These are phyloP conservation scores for Struthio camelus DNA, from an alignment of 2,113 vertebrate species.

Conservation along the genomic window DNA sequence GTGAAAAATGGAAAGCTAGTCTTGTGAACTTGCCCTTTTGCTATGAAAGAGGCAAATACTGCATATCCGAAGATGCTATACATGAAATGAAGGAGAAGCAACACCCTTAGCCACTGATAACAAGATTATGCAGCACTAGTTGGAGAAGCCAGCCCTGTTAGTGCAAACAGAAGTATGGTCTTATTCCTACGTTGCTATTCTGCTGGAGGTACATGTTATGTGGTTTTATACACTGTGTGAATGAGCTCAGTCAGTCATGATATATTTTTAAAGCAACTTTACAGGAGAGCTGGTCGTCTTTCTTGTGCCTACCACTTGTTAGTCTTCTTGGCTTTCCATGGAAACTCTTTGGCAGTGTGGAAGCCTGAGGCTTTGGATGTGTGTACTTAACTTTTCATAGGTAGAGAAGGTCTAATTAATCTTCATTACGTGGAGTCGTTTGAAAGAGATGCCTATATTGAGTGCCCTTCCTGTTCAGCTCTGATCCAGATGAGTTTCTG, in stretches of 20 bases:
- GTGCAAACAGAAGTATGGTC: not conserved
- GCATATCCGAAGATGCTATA: rapidly evolving
- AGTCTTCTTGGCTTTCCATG: not conserved
- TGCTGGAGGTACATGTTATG: not conserved
- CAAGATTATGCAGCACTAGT: not conserved
- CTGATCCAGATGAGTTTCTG: constrained; percentile 60
- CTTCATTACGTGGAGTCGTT: constrained; percentile 65
- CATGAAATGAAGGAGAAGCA: constrained; percentile 10
- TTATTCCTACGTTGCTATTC: not conserved
- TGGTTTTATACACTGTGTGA: not conserved
- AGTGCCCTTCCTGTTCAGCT: constrained; percentile 57
- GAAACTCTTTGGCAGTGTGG: not conserved
- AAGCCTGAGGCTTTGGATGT: constrained; percentile 20
- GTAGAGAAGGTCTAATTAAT: constrained; percentile 66
- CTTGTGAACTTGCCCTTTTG: not conserved
- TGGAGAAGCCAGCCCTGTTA: constrained; percentile 25
- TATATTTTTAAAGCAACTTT: not conserved
- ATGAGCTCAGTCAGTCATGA: not conserved
- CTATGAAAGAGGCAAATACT: not conserved
- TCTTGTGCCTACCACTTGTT: not conserved
- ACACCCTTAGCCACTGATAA: constrained; percentile 21
- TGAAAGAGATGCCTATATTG: constrained; percentile 55
- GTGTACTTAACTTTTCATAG: constrained; percentile 46
- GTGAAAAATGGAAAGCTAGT: not conserved
- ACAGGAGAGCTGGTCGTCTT: not conserved